Evolutionary conservation across 2,888 invertebrate species (phyloP), one percentile per base, ranked within the genome.

Genomic region (Epirrhoe alternata): DNA sequence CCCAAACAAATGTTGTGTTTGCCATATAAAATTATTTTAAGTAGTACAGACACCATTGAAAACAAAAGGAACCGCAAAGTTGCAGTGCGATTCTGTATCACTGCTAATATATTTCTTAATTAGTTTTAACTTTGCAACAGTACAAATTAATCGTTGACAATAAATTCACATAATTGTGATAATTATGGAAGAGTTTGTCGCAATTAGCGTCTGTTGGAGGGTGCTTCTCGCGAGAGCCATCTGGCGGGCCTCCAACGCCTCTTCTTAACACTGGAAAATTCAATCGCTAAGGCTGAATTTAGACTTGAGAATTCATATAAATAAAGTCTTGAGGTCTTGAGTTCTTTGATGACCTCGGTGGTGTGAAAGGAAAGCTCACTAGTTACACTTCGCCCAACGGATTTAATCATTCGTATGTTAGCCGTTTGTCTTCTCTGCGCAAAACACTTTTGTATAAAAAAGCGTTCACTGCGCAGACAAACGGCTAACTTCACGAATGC

Each of bases 101-200:
- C 56, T 16, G 31, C 47, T 53, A 61, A 59, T 63, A 69, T 62
- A 67, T 59, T 66, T 67, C 56, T 59, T 66, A 70, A 73, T 71
- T 70, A 67, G 65, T 60, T 53, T 42, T 61, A 65, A 69, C 65
- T 59, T 61, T n/a, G 59, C 33, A 69, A 63, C 70, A 68, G 69
- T 69, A 72, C 70, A 74, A 76, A 78, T 79, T 72, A 82, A 80
- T 77, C 71, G 79, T 80, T 78, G 78, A 82, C 82, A 81, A 80
- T 81, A 82, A 81, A 81, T 84, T 79, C 76, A 72, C 77, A 74
- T 81, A 84, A 85, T 83, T 84, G 80, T 72, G 84, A 89, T 88
- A 90, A 92, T 91, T 90, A 87, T 84, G 83, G 83, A 85, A 85
- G 86, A 89, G 87, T 87, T 89, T 85, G 87, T 82, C 90, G 91